Evolutionary conservation across 2,797 vertebrate species (phyloP).

Genomic region (Crocidura indochinensis): DNA sequence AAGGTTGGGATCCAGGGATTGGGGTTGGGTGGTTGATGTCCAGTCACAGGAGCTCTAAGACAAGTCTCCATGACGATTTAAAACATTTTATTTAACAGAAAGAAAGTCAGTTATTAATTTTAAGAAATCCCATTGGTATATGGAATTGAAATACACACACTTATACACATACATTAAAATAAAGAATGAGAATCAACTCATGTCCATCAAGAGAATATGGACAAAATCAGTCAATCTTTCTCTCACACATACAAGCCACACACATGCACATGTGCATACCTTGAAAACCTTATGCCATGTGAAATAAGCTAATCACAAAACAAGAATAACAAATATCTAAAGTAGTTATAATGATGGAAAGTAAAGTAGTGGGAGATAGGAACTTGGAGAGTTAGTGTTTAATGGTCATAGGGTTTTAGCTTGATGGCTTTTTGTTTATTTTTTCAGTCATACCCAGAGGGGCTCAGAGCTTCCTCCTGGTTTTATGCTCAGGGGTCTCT

Average conservation of each 20-base stretch:
- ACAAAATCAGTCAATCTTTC: no score
- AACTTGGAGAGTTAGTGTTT: not conserved
- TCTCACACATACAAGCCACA: no score
- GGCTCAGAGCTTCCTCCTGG: no score
- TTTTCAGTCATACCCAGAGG: no score
- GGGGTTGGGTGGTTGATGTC: no score
- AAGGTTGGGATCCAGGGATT: no score
- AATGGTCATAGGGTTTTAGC: not conserved
- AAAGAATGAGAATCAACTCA: not conserved
- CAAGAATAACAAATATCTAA: not conserved
- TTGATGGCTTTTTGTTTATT: no score
- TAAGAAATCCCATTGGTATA: conserved; percentile 30
- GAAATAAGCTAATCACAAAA: conserved; percentile 12
- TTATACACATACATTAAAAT: not conserved
- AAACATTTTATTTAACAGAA: conserved; percentile 47
- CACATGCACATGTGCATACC: not conserved
- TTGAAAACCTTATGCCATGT: conserved; percentile 2
- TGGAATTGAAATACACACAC: not conserved
- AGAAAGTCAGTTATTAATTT: conserved; percentile 52
- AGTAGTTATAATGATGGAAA: not conserved
- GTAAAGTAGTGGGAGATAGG: not conserved
- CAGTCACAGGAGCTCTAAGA: no score
- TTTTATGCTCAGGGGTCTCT: no score
- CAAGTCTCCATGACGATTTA: no score
- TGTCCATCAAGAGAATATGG: no score